phyloP scores from a whole-genome alignment of 2,113 vertebrate genomes.

The Phyllostomus hastatus region DNA sequence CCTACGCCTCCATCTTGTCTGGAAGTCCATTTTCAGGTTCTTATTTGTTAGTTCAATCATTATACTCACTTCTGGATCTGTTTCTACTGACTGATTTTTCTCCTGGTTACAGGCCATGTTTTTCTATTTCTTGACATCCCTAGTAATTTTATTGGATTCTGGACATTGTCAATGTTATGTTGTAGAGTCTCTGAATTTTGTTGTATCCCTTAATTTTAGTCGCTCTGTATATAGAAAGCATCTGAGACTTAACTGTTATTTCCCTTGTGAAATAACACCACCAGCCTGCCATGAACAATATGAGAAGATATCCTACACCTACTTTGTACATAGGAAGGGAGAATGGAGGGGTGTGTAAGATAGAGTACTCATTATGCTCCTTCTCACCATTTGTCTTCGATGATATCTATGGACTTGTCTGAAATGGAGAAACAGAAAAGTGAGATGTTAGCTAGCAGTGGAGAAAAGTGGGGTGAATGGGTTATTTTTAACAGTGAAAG shows the following conservation, averaged over 20 bases:
- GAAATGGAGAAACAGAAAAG: neutral
- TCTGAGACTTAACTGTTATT: too few species aligned
- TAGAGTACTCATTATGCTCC: too few species aligned
- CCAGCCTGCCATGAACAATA: too few species aligned
- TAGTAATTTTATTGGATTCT: neutral
- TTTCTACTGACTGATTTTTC: neutral
- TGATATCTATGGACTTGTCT: neutral
- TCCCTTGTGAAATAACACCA: too few species aligned
- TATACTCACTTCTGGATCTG: neutral
- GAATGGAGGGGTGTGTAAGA: too few species aligned
- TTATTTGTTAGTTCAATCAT: neutral
- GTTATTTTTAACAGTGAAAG: neutral
- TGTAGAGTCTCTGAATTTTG: neutral
- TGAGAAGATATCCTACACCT: too few species aligned
- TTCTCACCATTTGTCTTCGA: too few species aligned
- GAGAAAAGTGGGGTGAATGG: neutral
- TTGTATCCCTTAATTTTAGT: neutral
- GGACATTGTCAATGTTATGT: neutral
- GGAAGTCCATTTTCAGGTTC: too few species aligned
- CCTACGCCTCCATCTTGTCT: too few species aligned
- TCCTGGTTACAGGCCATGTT: neutral
- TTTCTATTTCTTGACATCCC: neutral
- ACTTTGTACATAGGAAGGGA: too few species aligned
- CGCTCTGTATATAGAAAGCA: neutral
- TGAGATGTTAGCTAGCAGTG: neutral